These are phyloP conservation scores for Allobates femoralis DNA, from an alignment of 2,797 vertebrate species.

Conservation along the genomic window DNA sequence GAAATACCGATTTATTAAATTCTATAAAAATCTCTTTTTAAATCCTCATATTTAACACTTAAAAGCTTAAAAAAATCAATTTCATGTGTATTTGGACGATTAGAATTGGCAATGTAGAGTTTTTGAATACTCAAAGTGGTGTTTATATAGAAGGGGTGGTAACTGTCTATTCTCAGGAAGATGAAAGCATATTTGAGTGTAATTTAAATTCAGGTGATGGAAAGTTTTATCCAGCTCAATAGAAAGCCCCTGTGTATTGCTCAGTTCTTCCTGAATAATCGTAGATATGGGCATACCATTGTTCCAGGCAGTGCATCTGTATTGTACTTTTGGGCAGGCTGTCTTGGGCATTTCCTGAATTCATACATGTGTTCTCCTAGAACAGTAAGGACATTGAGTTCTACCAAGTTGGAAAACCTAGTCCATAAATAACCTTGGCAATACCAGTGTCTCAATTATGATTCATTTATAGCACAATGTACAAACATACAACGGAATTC, in stretches of 20 bases:
- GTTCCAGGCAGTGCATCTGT: slow-evolving; percentile 15
- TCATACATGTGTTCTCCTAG: background rate
- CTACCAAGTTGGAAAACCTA: slow-evolving; percentile 1
- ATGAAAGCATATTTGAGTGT: background rate
- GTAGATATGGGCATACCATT: slow-evolving; percentile 19
- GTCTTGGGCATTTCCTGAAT: slow-evolving; percentile 35
- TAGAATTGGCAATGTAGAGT: background rate
- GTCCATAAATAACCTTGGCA: slow-evolving; percentile 18
- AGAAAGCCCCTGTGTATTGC: slow-evolving; percentile 6
- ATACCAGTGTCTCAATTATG: background rate
- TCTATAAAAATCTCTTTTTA: background rate
- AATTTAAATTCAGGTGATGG: background rate
- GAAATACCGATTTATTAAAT: background rate
- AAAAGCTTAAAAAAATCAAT: background rate
- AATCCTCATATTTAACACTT: background rate
- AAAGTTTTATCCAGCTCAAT: background rate
- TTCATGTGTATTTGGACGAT: background rate
- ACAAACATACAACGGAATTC: background rate
- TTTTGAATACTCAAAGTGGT: background rate
- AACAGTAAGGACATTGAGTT: background rate
- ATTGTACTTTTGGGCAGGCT: slow-evolving; percentile 35
- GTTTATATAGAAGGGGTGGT: background rate
- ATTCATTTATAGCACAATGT: background rate
- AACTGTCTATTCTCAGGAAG: background rate
- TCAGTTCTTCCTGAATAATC: slow-evolving; percentile 32